Evolutionary conservation across 2,888 invertebrate species (phyloP).

Genomic region (Philereme vetulata): DNA sequence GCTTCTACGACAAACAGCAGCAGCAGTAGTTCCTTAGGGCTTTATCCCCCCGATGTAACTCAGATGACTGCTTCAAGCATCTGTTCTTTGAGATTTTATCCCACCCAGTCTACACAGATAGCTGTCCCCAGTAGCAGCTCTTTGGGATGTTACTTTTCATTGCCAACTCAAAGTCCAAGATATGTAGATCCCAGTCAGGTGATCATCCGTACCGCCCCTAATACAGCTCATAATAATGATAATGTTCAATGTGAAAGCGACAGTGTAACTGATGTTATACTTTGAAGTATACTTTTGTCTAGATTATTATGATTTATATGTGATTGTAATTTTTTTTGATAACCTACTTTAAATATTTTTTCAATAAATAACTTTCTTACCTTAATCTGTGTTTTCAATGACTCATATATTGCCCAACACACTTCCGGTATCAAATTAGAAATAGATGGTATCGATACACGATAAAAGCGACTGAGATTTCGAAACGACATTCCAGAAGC

Average conservation of each 20-base stretch:
- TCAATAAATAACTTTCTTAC: slow-evolving; percentile 26
- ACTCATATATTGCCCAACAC: slow-evolving; percentile 39
- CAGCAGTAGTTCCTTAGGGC: too few species aligned
- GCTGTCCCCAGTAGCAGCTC: too few species aligned
- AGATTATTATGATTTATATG: slow-evolving; percentile 27
- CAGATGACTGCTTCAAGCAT: too few species aligned
- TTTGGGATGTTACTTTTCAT: too few species aligned
- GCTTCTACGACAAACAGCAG: too few species aligned
- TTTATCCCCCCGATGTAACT: too few species aligned
- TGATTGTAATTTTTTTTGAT: slow-evolving; percentile 31
- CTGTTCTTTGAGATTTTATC: too few species aligned
- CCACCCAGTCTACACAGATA: too few species aligned
- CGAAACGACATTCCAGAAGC: slow-evolving; percentile 44
- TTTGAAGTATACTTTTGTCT: slow-evolving; percentile 27
- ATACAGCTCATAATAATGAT: slow-evolving; percentile 19
- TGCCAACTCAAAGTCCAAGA: too few species aligned
- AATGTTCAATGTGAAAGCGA: slow-evolving; percentile 25
- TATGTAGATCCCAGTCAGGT: too few species aligned
- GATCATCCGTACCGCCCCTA: slow-evolving; percentile 4
- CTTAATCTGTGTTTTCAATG: slow-evolving; percentile 2
- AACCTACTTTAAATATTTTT: slow-evolving; percentile 26
- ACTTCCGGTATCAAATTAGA: slow-evolving; percentile 45
- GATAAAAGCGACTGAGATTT: slow-evolving; percentile 42
- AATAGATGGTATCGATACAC: slow-evolving; percentile 40
- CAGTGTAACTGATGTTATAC: slow-evolving; percentile 22